phyloP scores from a whole-genome alignment of 2,113 vertebrate species.

The Chloropsis cyanopogon region DNA sequence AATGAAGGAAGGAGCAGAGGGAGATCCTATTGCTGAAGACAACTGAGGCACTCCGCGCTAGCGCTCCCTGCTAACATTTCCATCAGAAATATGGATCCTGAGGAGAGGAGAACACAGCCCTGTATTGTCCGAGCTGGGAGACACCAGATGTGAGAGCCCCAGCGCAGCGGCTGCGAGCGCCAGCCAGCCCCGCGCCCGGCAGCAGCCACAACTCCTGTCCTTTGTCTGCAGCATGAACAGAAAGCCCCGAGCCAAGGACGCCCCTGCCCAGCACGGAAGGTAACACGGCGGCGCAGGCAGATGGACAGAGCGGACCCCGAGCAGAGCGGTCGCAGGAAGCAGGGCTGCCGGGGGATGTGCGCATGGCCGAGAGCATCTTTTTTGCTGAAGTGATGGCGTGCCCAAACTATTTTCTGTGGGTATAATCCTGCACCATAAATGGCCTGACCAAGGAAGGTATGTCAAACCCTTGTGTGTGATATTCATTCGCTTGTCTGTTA shows the following conservation, averaged over 20 bases:
- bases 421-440: conserved; percentile 71
- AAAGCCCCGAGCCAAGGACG: conserved; percentile 39
- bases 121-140: conserved; percentile 72
- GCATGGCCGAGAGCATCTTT: conserved; percentile 74
- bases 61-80: conserved; percentile 51
- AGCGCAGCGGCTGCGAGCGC: not conserved
- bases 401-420: conserved; percentile 75
- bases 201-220: conserved; percentile 7
- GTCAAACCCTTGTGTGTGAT: conserved; percentile 67
- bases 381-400: conserved; percentile 76
- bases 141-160: conserved; percentile 68
- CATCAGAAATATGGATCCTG: conserved; percentile 77
- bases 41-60: conserved; percentile 30
- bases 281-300: conserved; percentile 66
- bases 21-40: conserved; percentile 62
- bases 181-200: conserved; percentile 5
- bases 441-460: conserved; percentile 80
- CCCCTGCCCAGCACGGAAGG: conserved; percentile 50
- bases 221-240: conserved; percentile 59
- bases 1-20: conserved; percentile 55
- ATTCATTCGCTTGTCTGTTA: conserved; percentile 57
- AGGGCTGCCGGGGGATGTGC: conserved; percentile 71
- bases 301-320: conserved; percentile 72
- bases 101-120: conserved; percentile 67
- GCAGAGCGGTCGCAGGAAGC: conserved; percentile 66